Evolutionary conservation across 2,113 vertebrate genomes (phyloP).

Genomic region (Riparia riparia): DNA sequence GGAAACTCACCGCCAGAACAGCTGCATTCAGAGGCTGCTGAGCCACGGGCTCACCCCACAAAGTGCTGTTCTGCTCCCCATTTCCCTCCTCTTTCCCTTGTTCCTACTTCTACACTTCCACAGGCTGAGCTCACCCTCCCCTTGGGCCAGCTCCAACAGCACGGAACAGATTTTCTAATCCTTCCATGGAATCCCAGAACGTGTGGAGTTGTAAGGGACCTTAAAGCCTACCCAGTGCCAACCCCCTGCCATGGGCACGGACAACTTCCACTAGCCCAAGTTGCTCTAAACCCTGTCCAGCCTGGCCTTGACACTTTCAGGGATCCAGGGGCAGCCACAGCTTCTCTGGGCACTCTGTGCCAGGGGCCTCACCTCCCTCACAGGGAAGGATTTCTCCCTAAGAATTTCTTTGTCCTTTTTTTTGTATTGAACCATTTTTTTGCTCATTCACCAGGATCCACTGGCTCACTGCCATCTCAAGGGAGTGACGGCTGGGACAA

Average conservation of each 20-base stretch:
- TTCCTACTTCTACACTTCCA: background rate
- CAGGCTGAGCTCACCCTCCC: background rate
- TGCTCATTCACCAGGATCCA: background rate
- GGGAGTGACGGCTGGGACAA: background rate
- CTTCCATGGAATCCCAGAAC: background rate
- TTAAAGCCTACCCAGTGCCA: background rate
- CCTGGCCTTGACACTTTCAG: background rate
- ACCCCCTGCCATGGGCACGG: background rate
- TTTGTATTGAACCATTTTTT: background rate
- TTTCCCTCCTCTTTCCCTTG: background rate
- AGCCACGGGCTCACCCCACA: background rate
- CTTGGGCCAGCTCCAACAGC: background rate
- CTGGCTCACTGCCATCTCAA: background rate
- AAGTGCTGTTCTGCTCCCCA: background rate
- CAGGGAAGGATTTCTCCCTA: background rate
- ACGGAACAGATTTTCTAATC: background rate
- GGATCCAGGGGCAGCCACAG: background rate
- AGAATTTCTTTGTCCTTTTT: background rate
- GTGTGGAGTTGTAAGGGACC: background rate
- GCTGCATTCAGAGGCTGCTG: background rate
- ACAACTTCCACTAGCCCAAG: accelerated
- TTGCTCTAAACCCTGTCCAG: accelerated
- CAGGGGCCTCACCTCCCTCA: accelerated
- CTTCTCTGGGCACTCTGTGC: background rate
- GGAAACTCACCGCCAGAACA: background rate